Conservation (phyloP, 1,140 invertebrate species). For the Physella acuta region DNA sequence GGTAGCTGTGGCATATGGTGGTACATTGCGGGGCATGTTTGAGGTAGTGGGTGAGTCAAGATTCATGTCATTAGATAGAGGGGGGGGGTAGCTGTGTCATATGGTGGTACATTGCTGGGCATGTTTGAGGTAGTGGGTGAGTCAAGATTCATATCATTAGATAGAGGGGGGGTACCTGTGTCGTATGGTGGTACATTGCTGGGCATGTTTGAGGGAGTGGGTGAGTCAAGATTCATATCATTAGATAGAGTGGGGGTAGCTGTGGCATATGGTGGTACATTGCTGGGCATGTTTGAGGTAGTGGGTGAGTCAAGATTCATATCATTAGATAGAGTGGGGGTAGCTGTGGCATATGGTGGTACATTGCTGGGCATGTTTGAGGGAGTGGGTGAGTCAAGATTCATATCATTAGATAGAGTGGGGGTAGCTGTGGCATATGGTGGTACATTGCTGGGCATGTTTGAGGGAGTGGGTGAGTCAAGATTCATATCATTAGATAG, state of each 20-base stretch:
- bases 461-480: conserved; percentile 57
- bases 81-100: no score
- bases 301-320: no score
- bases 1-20: conserved; percentile 21
- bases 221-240: no score
- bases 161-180: conserved; percentile 36
- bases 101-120: conserved; percentile 42
- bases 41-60: no score
- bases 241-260: no score
- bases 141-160: neutral
- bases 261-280: neutral
- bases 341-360: conserved; percentile 41
- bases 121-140: conserved; percentile 56
- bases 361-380: conserved; percentile 45
- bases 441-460: conserved; percentile 41
- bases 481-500: no score
- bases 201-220: conserved; percentile 47
- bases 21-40: no score
- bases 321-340: no score
- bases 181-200: conserved; percentile 45
- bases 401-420: no score
- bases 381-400: conserved; percentile 58
- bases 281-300: no score
- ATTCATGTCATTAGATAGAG: neutral
- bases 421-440: conserved; percentile 44